Base-by-base conservation (phyloP, 2,797 vertebrate genomes). In the Acanthiza pusilla region DNA sequence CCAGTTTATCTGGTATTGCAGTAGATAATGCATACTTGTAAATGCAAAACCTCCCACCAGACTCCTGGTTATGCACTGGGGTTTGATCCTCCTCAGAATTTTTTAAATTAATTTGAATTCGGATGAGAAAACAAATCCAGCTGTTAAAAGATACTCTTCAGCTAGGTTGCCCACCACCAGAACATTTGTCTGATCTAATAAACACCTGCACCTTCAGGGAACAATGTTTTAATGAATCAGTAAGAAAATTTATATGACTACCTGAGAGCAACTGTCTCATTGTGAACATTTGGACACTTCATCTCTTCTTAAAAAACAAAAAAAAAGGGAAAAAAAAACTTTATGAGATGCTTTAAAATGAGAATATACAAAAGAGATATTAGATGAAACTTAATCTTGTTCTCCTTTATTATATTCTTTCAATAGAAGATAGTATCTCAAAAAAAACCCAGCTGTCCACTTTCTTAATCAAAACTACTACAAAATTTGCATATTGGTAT, bases 1-100 rank as follows among this genome's bases (percentile, higher is more conserved):
- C 93, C 92, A 88, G 95, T 96, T 95, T 68, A 65, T 77, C 94
- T 91, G 78, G 93, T 95, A 71, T 40, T 85, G 75, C 89, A 85
- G 81, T 75, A 83, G 43, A 53, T 36, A 71, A 87, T 58, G 66
- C 74, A 48, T 57, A 74, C 42, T 65, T 89, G 75, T 32, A 57
- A 74, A 40, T 40, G 40, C 13, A 40, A 42, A 42, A 74, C 80
- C 65, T 94, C 91, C 78, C 84, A 68, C 66, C 57, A 74, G 60
- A 55, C 54, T 51, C 57, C 16, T 89, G 36, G 10, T 74, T 79
- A 77, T 10, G 27, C 45, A n/a, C 7, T 38, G 48, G 30, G 34
- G 32, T 25, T 88, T 72, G 45, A 79, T 25, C n/a, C 18, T 53
- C 38, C 29, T 81, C 10, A n/a, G 57, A 45, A 11, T 79, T 68